Percentiles rank a stretch among this genome's conserved stretches.
Evolutionary conservation across 2,113 vertebrate genomes (phyloP).

Genomic region (Caranx melampygus): DNA sequence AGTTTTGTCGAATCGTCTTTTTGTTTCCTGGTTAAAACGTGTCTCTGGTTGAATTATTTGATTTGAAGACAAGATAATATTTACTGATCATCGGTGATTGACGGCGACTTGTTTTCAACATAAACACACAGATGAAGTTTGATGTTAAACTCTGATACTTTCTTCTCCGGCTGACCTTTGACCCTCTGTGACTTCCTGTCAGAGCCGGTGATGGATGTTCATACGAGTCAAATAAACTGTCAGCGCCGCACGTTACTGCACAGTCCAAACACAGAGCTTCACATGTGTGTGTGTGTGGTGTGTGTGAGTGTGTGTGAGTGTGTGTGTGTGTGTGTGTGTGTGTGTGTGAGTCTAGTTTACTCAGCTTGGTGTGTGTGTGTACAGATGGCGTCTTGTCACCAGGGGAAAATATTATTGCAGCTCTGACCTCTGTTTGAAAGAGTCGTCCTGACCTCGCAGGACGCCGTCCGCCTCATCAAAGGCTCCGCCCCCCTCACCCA

Average conservation of each 20-base stretch:
- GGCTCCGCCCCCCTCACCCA: conserved; percentile 11
- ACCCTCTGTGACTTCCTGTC: no score
- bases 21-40: no score
- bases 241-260: conserved; percentile 29
- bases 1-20: no score
- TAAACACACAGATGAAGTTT: no score
- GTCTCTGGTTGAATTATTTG: no score
- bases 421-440: conserved; percentile 82
- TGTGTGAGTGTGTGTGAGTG: conserved; percentile 29
- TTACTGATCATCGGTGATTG: no score
- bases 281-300: conserved; percentile 21
- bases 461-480: conserved; percentile 79
- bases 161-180: no score
- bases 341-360: conserved; percentile 74
- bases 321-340: conserved; percentile 27
- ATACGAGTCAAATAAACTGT: conserved; percentile 63
- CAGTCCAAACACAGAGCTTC: conserved; percentile 51
- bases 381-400: conserved; percentile 79
- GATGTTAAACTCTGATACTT: no score
- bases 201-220: conserved; percentile 39
- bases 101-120: no score
- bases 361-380: conserved; percentile 82
- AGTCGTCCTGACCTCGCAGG: conserved; percentile 68
- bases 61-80: no score
- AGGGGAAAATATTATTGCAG: conserved; percentile 84